Evolutionary conservation across 2,797 vertebrate species (phyloP).

Genomic region (Clarias laeviceps): DNA sequence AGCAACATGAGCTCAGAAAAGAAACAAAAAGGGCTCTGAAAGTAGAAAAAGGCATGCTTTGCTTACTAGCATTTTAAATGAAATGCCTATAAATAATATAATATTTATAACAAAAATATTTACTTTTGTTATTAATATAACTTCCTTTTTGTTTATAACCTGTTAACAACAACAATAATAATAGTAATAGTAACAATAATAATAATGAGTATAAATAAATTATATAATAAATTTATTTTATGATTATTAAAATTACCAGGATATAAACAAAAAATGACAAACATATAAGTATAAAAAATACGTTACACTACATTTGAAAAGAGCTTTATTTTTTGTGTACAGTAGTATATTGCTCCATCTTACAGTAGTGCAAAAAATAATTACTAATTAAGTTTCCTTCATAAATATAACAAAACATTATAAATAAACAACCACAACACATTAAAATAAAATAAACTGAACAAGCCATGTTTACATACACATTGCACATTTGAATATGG

Average conservation of each 20-base stretch:
- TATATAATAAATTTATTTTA: background rate
- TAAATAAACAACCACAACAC: slow-evolving; percentile 77
- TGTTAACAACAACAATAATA: background rate
- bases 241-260: background rate
- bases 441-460: slow-evolving; percentile 55
- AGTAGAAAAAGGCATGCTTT: background rate
- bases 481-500: slow-evolving; percentile 66
- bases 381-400: slow-evolving; percentile 64
- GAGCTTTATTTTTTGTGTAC: slow-evolving; percentile 74
- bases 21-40: background rate
- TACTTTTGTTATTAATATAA: too few species aligned
- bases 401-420: slow-evolving; percentile 79
- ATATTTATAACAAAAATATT: too few species aligned
- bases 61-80: background rate
- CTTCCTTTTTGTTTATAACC: too few species aligned
- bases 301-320: slow-evolving; percentile 67
- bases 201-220: background rate
- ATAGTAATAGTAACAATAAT: background rate
- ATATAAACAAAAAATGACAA: background rate
- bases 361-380: slow-evolving; percentile 78
- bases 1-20: background rate
- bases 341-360: slow-evolving; percentile 79
- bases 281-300: background rate
- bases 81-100: background rate
- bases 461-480: slow-evolving; percentile 64